Conservation (phyloP, 2,113 vertebrate species). For the Willisornis vidua region DNA sequence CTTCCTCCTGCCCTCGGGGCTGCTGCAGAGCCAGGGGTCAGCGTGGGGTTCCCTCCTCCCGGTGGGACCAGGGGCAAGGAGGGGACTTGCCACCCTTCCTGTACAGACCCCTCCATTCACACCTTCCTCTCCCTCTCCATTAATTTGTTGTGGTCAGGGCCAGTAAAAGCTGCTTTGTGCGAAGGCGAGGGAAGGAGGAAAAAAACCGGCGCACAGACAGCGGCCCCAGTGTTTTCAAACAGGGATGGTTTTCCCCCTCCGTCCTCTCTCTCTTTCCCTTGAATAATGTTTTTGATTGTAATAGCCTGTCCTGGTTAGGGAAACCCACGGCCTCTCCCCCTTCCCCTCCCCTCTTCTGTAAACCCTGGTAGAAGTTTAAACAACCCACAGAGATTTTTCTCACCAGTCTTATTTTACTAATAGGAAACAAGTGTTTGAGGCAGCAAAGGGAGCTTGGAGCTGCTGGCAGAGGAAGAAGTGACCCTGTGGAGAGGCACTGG, state of each 20-base stretch:
- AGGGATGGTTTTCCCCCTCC: conserved; percentile 30
- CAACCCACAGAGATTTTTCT: not conserved
- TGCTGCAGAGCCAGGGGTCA: not conserved
- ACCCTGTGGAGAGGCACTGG: not conserved
- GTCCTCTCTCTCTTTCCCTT: conserved; percentile 7
- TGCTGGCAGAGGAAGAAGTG: not conserved
- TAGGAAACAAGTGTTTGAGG: not conserved
- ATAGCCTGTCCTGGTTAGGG: conserved; percentile 14
- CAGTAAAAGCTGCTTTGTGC: conserved; percentile 66
- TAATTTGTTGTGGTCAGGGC: conserved; percentile 43
- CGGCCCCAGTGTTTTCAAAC: conserved; percentile 53
- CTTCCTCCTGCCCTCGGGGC: not conserved
- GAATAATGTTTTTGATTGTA: conserved; percentile 62
- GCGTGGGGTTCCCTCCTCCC: not conserved
- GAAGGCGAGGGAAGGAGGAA: not conserved
- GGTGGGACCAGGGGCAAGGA: fast-evolving
- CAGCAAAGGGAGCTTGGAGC: not conserved
- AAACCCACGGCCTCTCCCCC: conserved; percentile 22
- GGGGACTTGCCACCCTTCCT: not conserved
- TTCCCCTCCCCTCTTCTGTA: conserved; percentile 40
- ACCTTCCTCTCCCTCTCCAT: conserved; percentile 46
- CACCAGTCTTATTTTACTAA: conserved; percentile 12
- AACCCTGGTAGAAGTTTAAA: conserved; percentile 57
- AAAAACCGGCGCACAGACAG: conserved; percentile 20
- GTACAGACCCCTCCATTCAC: conserved; percentile 55